Base-by-base conservation (phyloP, 2,113 vertebrate genomes). In the Otus sunia region DNA sequence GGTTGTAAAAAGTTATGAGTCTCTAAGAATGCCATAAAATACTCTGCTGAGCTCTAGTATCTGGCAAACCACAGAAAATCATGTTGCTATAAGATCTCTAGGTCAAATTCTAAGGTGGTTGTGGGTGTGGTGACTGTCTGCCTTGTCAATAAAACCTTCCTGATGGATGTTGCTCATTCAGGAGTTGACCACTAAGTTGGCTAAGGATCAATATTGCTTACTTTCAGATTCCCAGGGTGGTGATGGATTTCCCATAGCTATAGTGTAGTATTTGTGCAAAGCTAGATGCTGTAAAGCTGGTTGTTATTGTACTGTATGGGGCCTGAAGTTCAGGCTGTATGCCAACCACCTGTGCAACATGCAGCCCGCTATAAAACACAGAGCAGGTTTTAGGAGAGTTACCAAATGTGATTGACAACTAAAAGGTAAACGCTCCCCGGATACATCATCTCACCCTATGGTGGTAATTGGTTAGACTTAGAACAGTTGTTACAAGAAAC, bases 271-370 rank as follows among this genome's bases (percentile, higher is more conserved):
- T 83, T 58, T 90, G 50, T 88, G 43, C 66, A 83, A 49, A 86
- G 55, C 62, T 37, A 11, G 74, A 13, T 83, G 25, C 49, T 90
- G 17, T 69, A 64, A 66, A 90, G 62, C 30, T 86, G 16, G 45
- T 59, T 69, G 23, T 68, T 75, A 16, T 3, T 50, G n/a, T 52
- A 15, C 18, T 56, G 34, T 49, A 3, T 2, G 1, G 18, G 10
- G 39, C 37, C 43, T 86, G 72, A 45, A 43, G n/a, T 63, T 78
- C 47, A 59, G 74, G 52, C 63, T 93, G 47, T 23, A 0, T 7
- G 5, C n/a, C 37, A 37, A 21, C 36, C 41, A 27, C 18, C 37
- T 0, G 3, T 1, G 2, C 27, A 14, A 7, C 22, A 9, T 0
- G 0, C 32, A 84, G 60, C 27, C n/a, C 0, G 0, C 71, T 79